Percentiles rank a stretch among this genome's conserved stretches.
phyloP scores from a whole-genome alignment of 1,140 invertebrate species.

The Venturia canescens region DNA sequence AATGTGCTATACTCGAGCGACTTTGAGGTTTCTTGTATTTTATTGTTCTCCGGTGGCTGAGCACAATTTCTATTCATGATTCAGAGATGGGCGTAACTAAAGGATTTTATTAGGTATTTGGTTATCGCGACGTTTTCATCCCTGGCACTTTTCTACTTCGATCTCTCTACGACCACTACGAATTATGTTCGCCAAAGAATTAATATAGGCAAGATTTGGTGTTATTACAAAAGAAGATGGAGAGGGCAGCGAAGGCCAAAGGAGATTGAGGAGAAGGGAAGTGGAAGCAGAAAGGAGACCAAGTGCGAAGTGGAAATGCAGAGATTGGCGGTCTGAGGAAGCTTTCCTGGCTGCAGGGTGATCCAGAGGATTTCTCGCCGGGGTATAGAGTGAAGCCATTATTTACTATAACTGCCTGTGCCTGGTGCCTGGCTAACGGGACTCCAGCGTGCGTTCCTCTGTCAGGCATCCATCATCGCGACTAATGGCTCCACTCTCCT shows the following conservation, averaged over 20 bases:
- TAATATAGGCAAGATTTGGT: conserved; percentile 77
- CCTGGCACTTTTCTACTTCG: conserved; percentile 29
- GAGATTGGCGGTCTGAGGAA: conserved; percentile 44
- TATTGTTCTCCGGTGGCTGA: too few relatives aligned
- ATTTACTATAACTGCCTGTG: conserved; percentile 76
- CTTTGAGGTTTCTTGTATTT: too few relatives aligned
- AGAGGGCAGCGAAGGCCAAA: conserved; percentile 42
- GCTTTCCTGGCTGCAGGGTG: conserved; percentile 49
- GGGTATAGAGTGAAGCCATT: conserved; percentile 74
- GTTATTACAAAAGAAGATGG: conserved; percentile 67
- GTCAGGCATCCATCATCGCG: conserved; percentile 76
- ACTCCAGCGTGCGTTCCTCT: conserved; percentile 67
- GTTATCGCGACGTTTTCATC: conserved; percentile 48
- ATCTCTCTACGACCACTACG: conserved; percentile 53
- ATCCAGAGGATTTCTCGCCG: conserved; percentile 70
- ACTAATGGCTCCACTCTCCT: conserved; percentile 76
- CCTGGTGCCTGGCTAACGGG: conserved; percentile 65
- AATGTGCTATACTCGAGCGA: too few relatives aligned
- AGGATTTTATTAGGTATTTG: too few relatives aligned
- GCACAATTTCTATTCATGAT: too few relatives aligned
- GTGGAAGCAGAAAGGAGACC: conserved; percentile 40
- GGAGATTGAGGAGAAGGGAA: conserved; percentile 28
- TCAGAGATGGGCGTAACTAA: too few relatives aligned
- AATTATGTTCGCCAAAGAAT: conserved; percentile 75
- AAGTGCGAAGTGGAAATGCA: conserved; percentile 26